phyloP scores from a whole-genome alignment of 2,888 invertebrate species.

The Actias luna region DNA sequence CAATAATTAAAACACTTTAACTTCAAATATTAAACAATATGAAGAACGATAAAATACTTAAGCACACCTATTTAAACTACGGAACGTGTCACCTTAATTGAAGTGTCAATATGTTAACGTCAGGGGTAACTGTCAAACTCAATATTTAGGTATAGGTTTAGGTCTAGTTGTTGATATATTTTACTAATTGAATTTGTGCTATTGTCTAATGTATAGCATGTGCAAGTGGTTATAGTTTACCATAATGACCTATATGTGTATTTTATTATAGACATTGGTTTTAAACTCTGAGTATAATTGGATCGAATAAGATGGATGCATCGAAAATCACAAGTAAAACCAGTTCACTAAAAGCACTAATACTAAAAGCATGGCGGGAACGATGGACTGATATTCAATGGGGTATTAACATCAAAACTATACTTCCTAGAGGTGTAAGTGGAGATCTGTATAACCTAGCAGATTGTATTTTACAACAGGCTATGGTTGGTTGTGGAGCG shows the following conservation, averaged over 20 bases:
- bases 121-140: neutral
- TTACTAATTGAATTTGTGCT: neutral
- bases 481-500: conserved; percentile 95
- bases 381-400: conserved; percentile 97
- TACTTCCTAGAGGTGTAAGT: conserved; percentile 92
- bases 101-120: too few relatives aligned
- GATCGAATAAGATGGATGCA: conserved; percentile 83
- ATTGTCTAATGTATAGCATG: neutral
- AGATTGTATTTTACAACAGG: conserved; percentile 96
- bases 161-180: neutral
- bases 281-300: neutral
- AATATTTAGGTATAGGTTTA: neutral
- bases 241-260: neutral
- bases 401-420: conserved; percentile 98
- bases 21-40: too few relatives aligned
- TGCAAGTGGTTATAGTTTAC: neutral
- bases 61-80: too few relatives aligned
- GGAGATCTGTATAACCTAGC: conserved; percentile 96
- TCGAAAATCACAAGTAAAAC: conserved; percentile 92
- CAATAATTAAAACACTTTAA: too few relatives aligned
- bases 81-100: too few relatives aligned
- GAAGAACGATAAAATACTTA: too few relatives aligned
- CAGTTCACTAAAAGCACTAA: conserved; percentile 88
- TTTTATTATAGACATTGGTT: neutral
- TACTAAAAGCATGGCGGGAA: conserved; percentile 95